Evolutionary conservation across 2,797 vertebrate genomes (phyloP).

Genomic region (Acrossocheilus wenchowensis): DNA sequence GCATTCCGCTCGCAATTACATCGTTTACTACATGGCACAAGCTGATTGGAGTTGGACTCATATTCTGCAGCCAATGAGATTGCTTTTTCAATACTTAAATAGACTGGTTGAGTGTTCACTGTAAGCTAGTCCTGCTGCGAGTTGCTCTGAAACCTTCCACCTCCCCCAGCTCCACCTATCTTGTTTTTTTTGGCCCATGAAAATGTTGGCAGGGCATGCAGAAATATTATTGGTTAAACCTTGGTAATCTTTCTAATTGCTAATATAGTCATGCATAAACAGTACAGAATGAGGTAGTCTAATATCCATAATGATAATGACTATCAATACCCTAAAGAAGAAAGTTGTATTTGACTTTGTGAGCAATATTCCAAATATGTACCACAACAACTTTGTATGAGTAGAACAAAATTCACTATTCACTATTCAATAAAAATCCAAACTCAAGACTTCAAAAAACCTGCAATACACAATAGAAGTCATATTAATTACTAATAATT

Average conservation of each 20-base stretch:
- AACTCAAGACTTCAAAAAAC: neutral
- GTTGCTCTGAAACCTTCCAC: neutral
- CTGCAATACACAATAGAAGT: neutral
- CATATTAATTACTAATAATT: neutral
- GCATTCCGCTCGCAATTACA: neutral
- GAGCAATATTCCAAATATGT: neutral
- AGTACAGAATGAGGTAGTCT: neutral
- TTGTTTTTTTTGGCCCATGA: neutral
- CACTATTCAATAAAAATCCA: neutral
- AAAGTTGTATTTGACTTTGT: neutral
- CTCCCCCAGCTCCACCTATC: neutral
- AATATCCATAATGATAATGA: neutral
- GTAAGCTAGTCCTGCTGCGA: neutral
- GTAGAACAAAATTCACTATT: neutral
- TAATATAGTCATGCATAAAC: neutral
- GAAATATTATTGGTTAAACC: neutral
- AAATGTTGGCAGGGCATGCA: neutral
- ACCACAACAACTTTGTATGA: neutral
- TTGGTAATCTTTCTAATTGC: neutral
- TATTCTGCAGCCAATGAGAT: neutral
- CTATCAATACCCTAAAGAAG: neutral
- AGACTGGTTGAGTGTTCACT: neutral
- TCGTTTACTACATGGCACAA: neutral
- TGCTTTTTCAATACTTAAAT: neutral
- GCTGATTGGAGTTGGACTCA: neutral